These are phyloP conservation scores for Xylota sylvarum DNA, from an alignment of 2,888 invertebrate genomes.

Conservation along the genomic window DNA sequence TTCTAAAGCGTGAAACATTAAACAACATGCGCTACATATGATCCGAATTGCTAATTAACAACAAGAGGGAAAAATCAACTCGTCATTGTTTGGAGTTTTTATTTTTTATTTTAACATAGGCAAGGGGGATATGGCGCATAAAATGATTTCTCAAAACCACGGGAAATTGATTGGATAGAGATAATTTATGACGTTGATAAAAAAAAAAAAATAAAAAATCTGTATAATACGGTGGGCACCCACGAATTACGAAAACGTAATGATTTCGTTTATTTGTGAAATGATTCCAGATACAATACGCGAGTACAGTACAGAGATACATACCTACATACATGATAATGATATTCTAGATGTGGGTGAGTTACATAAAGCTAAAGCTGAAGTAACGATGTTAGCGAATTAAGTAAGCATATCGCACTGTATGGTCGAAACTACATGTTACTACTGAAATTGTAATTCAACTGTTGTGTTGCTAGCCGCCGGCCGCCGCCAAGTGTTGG, in stretches of 20 bases:
- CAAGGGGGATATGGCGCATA: constrained; percentile 30
- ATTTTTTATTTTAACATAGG: constrained; percentile 9
- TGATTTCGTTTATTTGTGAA: constrained; percentile 32
- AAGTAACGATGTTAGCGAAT: constrained; percentile 32
- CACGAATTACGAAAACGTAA: constrained; percentile 44
- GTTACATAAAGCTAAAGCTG: constrained; percentile 32
- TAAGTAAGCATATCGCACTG: constrained; percentile 33
- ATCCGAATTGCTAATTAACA: constrained; percentile 47
- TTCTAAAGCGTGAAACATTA: constrained; percentile 32
- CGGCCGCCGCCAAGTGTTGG: neutral
- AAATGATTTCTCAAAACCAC: constrained; percentile 12
- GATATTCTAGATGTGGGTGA: constrained; percentile 34
- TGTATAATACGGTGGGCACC: constrained; percentile 20
- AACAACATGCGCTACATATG: constrained; percentile 34
- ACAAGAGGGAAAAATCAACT: constrained; percentile 41
- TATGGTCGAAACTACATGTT: neutral
- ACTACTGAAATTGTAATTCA: constrained; percentile 16
- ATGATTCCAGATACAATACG: constrained; percentile 15
- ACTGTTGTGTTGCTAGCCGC: constrained; percentile 1
- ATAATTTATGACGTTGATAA: constrained; percentile 40
- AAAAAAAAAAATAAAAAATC: constrained; percentile 5
- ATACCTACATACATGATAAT: constrained; percentile 13
- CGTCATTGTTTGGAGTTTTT: constrained; percentile 13
- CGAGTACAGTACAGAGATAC: constrained; percentile 1
- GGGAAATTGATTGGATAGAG: constrained; percentile 53